Percentiles rank a stretch among this genome's conserved stretches.
Evolutionary conservation across 2,797 vertebrate genomes (phyloP).

Genomic region (Phrynocephalus vlangalii): DNA sequence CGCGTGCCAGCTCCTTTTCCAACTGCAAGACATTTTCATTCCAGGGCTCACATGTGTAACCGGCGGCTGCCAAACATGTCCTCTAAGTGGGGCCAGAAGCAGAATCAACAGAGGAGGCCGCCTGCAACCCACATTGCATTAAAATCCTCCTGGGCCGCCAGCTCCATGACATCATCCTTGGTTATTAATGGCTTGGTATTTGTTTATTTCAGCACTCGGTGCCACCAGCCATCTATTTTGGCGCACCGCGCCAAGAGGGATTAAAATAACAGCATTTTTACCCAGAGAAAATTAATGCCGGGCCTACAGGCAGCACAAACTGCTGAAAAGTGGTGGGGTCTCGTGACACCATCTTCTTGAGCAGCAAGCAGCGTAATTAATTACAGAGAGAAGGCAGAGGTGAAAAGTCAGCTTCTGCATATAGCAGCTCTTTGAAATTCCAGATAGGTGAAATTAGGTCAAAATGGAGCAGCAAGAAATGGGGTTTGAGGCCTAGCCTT

Average conservation of each 20-base stretch:
- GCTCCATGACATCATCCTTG: slow-evolving; percentile 42
- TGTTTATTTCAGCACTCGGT: slow-evolving; percentile 61
- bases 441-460: not conserved
- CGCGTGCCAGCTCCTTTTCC: slow-evolving; percentile 68
- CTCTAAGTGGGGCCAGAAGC: slow-evolving; percentile 42
- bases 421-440: not conserved
- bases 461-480: slow-evolving; percentile 4
- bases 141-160: slow-evolving; percentile 39
- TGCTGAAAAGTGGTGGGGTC: slow-evolving; percentile 45
- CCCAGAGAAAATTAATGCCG: slow-evolving; percentile 43
- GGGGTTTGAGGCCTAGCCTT: not conserved
- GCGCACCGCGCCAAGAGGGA: slow-evolving; percentile 40
- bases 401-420: slow-evolving; percentile 27
- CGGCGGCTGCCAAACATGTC: slow-evolving; percentile 53
- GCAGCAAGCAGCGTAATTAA: slow-evolving; percentile 42
- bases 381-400: slow-evolving; percentile 6
- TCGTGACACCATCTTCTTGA: slow-evolving; percentile 35
- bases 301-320: slow-evolving; percentile 17
- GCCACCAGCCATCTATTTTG: slow-evolving; percentile 50
- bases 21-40: slow-evolving; percentile 64
- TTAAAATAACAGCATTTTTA: slow-evolving; percentile 36
- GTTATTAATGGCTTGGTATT: slow-evolving; percentile 55
- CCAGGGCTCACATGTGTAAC: slow-evolving; percentile 45
- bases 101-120: slow-evolving; percentile 38
- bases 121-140: slow-evolving; percentile 26